Conservation (phyloP, 2,888 invertebrate species). For the Xestobium rufovillosum region DNA sequence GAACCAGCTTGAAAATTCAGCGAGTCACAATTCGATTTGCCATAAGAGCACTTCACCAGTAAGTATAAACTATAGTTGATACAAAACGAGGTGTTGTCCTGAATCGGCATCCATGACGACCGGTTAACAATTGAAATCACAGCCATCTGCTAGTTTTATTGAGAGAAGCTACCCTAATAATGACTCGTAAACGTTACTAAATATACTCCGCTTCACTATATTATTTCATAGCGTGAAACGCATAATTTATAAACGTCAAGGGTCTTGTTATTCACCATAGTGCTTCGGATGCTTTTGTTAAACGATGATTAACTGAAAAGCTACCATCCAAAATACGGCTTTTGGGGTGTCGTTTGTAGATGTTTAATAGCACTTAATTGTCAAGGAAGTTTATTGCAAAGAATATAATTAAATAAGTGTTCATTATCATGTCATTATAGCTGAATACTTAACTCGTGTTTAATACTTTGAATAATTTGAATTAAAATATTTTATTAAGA, state of each 20-base stretch:
- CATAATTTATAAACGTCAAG: slow-evolving; percentile 40
- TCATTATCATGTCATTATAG: too few species aligned
- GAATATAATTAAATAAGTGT: too few species aligned
- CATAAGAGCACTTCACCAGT: slow-evolving; percentile 8
- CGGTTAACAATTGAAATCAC: slow-evolving; percentile 40
- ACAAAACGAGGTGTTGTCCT: slow-evolving; percentile 35
- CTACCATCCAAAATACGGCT: slow-evolving; percentile 29
- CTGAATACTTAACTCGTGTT: too few species aligned
- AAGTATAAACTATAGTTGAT: slow-evolving; percentile 29
- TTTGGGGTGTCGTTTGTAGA: slow-evolving; percentile 37
- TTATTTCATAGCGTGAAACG: slow-evolving; percentile 40
- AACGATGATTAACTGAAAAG: slow-evolving; percentile 36
- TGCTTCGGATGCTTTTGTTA: slow-evolving; percentile 34
- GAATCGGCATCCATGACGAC: slow-evolving; percentile 40
- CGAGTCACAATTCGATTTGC: slow-evolving; percentile 15
- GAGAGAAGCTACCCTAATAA: slow-evolving; percentile 34
- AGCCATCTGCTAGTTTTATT: slow-evolving; percentile 40
- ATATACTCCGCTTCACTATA: slow-evolving; percentile 40
- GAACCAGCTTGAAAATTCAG: slow-evolving; percentile 30
- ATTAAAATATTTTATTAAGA: too few species aligned
- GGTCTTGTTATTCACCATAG: slow-evolving; percentile 25
- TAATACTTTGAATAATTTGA: too few species aligned
- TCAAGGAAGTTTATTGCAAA: too few species aligned
- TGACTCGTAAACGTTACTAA: slow-evolving; percentile 41
- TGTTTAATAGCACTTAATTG: slow-evolving; percentile 40